Conservation (phyloP, 2,113 vertebrate genomes). For the Gasterosteus nipponicus region DNA sequence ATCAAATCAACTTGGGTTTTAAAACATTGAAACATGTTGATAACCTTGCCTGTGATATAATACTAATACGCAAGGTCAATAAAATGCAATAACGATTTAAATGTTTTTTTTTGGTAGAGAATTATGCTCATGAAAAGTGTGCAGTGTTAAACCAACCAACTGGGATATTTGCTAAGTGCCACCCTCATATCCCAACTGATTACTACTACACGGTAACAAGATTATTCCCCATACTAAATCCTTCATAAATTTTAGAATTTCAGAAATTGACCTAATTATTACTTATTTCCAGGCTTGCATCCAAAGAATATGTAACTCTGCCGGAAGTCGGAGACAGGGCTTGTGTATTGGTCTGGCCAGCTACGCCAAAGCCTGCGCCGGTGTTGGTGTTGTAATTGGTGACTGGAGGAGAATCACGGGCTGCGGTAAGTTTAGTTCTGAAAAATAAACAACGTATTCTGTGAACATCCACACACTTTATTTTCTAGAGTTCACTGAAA, state of each 20-base stretch:
- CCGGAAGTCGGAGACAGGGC: constrained; percentile 43
- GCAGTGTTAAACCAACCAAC: constrained; percentile 68
- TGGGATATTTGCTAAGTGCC: constrained; percentile 83
- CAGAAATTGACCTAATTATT: not conserved
- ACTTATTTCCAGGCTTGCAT: constrained; percentile 71
- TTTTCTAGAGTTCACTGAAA: not conserved
- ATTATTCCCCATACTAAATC: not conserved
- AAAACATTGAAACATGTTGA: not conserved
- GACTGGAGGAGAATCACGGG: constrained; percentile 75
- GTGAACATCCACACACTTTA: not conserved
- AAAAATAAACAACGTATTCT: not conserved
- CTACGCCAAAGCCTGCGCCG: constrained; percentile 78
- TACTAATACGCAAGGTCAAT: not conserved
- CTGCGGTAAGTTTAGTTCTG: constrained; percentile 73
- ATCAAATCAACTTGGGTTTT: not conserved
- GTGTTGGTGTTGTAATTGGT: constrained; percentile 63
- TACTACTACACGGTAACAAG: constrained; percentile 71
- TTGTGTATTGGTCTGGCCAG: constrained; percentile 75
- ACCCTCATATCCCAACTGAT: constrained; percentile 75
- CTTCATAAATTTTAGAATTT: not conserved
- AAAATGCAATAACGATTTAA: not conserved
- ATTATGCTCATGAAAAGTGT: constrained; percentile 82
- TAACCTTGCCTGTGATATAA: not conserved
- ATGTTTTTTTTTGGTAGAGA: constrained; percentile 70
- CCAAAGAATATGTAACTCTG: constrained; percentile 70